phyloP scores from a whole-genome alignment of 2,113 vertebrate genomes.

The Sturnira hondurensis region DNA sequence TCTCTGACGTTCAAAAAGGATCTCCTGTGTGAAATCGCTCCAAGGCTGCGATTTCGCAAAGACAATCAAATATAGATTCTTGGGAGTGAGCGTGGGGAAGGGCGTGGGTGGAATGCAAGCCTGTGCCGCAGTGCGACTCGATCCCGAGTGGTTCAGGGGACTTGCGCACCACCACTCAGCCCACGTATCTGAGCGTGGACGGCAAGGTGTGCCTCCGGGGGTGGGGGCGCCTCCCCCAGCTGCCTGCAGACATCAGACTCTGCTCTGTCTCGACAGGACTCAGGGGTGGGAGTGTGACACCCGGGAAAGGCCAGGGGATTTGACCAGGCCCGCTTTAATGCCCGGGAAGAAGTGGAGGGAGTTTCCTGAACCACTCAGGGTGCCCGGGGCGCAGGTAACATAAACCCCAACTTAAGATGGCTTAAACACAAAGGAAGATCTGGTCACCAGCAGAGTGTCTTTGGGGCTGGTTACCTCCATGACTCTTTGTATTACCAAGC shows the following conservation, averaged over 20 bases:
- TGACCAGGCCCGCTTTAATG: neutral
- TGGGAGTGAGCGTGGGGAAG: neutral
- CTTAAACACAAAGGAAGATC: neutral
- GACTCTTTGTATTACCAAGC: neutral
- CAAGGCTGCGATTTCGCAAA: neutral
- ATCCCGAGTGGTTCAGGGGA: neutral
- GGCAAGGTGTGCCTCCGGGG: neutral
- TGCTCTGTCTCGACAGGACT: neutral
- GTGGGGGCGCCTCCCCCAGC: neutral
- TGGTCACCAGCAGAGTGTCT: neutral
- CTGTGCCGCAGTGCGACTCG: neutral
- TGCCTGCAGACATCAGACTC: neutral
- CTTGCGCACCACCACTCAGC: rapidly evolving
- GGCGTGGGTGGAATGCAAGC: neutral
- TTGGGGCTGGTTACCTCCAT: neutral
- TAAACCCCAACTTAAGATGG: neutral
- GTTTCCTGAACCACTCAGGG: neutral
- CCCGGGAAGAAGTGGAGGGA: neutral
- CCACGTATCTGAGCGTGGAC: neutral
- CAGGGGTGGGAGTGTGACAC: no score
- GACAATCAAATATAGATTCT: slow-evolving; percentile 51
- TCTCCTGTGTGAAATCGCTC: slow-evolving; percentile 21
- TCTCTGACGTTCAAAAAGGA: slow-evolving; percentile 40
- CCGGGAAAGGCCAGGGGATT: neutral
- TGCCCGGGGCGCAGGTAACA: neutral